These are phyloP conservation scores for Parnassius smintheus DNA, from an alignment of 2,888 invertebrate genomes.

Conservation along the genomic window DNA sequence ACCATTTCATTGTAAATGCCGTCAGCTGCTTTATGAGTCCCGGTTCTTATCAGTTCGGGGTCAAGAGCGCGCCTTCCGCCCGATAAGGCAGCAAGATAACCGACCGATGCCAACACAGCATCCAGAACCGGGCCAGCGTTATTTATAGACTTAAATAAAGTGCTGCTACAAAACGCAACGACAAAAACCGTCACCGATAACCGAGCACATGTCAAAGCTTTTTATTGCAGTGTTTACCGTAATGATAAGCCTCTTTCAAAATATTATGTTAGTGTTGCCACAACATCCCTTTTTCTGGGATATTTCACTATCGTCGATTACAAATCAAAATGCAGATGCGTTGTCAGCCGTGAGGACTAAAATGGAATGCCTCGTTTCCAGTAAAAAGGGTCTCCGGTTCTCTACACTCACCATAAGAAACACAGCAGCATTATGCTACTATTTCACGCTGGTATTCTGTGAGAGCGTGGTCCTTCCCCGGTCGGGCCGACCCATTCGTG, in stretches of 20 bases:
- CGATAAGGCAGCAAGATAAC: slow-evolving; percentile 53
- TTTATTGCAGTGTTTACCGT: slow-evolving; percentile 44
- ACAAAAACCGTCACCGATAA: slow-evolving; percentile 43
- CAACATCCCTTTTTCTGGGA: slow-evolving; percentile 1
- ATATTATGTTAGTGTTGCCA: slow-evolving; percentile 12
- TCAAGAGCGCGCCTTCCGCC: slow-evolving; percentile 77
- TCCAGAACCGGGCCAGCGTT: slow-evolving; percentile 48
- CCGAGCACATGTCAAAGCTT: slow-evolving; percentile 42
- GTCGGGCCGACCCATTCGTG: no score
- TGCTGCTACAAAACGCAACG: slow-evolving; percentile 32
- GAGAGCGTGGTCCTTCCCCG: no score
- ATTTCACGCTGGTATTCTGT: no score
- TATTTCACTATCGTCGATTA: not conserved
- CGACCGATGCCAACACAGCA: slow-evolving; percentile 60
- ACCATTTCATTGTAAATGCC: slow-evolving; percentile 31
- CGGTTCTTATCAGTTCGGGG: slow-evolving; percentile 59
- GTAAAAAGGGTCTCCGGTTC: no score
- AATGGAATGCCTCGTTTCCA: no score
- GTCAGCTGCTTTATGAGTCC: slow-evolving; percentile 43
- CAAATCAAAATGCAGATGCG: no score
- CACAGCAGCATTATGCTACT: no score
- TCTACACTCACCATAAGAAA: no score
- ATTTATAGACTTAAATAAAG: slow-evolving; percentile 48
- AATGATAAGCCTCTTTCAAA: slow-evolving; percentile 50
- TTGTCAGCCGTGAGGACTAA: no score